Percentiles rank a stretch among this genome's conserved stretches.
phyloP scores from a whole-genome alignment of 2,113 vertebrate genomes.

The Neotoma lepida region DNA sequence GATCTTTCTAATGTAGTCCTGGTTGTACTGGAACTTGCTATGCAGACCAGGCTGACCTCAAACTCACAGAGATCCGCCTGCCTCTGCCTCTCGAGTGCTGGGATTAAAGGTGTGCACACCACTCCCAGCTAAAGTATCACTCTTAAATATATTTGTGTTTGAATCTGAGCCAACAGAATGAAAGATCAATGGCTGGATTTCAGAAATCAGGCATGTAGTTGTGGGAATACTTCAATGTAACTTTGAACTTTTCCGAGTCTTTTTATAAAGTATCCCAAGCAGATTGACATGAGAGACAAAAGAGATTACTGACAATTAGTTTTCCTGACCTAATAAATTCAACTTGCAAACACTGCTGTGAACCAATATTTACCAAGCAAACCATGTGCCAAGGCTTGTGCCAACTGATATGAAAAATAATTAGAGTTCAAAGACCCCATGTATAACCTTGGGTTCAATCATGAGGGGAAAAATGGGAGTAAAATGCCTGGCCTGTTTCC shows the following conservation, averaged over 20 bases:
- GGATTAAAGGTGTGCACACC: not conserved
- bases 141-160: not conserved
- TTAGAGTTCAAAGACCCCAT: not conserved
- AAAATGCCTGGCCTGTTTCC: not conserved
- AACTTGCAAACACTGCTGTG: not conserved
- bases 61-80: not conserved
- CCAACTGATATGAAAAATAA: not conserved
- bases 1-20: not conserved
- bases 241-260: not conserved
- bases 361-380: not conserved
- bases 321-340: not conserved
- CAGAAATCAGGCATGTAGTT: not conserved
- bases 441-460: not conserved
- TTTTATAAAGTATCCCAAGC: not conserved
- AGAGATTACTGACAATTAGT: not conserved
- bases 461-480: not conserved
- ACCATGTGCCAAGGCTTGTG: not conserved
- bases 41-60: not conserved
- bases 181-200: not conserved
- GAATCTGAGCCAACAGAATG: not conserved
- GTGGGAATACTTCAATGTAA: not conserved
- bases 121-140: not conserved
- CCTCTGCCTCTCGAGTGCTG: not conserved
- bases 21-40: not conserved
- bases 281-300: not conserved